Conservation (phyloP, 1,140 invertebrate species). For the Triops cancriformis region DNA sequence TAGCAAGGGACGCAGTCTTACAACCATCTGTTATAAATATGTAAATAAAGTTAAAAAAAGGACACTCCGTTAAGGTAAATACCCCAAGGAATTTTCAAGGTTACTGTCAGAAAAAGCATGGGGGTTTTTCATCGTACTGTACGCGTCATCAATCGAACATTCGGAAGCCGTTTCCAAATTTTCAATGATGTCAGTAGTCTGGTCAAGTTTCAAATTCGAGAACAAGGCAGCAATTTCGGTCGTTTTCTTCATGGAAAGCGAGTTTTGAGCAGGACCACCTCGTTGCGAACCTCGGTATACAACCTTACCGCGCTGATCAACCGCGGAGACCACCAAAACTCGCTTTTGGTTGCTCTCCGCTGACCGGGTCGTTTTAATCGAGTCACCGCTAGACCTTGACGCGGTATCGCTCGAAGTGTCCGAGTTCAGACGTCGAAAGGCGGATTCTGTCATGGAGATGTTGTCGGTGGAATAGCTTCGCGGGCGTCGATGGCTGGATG, state of each 20-base stretch:
- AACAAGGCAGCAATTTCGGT: conserved; percentile 79
- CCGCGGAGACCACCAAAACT: conserved; percentile 47
- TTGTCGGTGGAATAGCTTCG: not conserved
- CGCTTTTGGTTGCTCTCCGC: conserved; percentile 31
- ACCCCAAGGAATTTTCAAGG: conserved; percentile 47
- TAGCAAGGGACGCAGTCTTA: not conserved
- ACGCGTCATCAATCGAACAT: conserved; percentile 34
- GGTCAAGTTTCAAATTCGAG: conserved; percentile 51
- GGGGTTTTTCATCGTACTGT: conserved; percentile 34
- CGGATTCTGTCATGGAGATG: not conserved
- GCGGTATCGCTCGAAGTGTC: conserved; percentile 25
- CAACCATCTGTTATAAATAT: conserved; percentile 16
- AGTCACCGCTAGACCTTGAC: conserved; percentile 18
- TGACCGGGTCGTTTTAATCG: conserved; percentile 4
- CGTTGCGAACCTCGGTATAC: conserved; percentile 33
- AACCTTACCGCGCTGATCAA: conserved; percentile 45
- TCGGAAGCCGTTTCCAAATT: conserved; percentile 30
- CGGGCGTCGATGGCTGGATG: not conserved
- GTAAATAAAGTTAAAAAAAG: not conserved
- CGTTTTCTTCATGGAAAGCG: conserved; percentile 66
- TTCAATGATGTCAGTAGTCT: conserved; percentile 35
- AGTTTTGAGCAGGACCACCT: conserved; percentile 17
- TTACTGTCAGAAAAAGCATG: conserved; percentile 32
- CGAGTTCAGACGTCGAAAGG: conserved; percentile 14
- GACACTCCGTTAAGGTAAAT: conserved; percentile 39